Base-by-base conservation (phyloP, 2,888 invertebrate genomes). In the Apodemia zela region DNA sequence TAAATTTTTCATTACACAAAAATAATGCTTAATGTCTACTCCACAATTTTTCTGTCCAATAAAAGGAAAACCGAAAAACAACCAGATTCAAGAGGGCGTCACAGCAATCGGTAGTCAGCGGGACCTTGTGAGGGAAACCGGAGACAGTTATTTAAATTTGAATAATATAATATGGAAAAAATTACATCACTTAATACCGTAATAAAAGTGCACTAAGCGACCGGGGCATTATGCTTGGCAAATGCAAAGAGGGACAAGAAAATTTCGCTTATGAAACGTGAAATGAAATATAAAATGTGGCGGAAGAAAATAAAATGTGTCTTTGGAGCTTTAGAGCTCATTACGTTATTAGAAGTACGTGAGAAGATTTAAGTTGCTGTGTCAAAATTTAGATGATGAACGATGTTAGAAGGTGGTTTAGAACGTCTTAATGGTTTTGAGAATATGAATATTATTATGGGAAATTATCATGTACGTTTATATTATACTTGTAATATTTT, bases 131-230 rank as follows among this genome's bases (percentile, higher is more conserved):
- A 83, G 89, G 90, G 90, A 87, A 88, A 89, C 87, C 84, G 87
- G 88, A 92, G 92, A 92, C 92, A 92, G 92, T 92, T 92, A 92
- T 92, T 92, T 92, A 92, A 92, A 92, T 92, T 92, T 92, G 89
- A 92, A 92, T 92, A 92, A 92, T 91, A 92, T 92, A 90, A 92
- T 90, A 92, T 89, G 90, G 84, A 92, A 92, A 91, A 92, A 92
- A 92, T 92, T 92, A 92, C 92, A 90, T 91, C 92, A 92, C 91
- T 92, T 92, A 92, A 92, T 92, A 87, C 92, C 89, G 82, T 89
- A 92, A 92, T 92, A 92, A 92, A 92, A 92, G 91, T 92, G 89
- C 89, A 91, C 90, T 91, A 91, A 92, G 92, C 92, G 92, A 89
- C 86, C 77, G 82, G 79, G 80, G 90, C 89, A 92, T 92, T 92